Evolutionary conservation across 2,888 invertebrate genomes (phyloP).

Genomic region (Agonopterix heracliana): DNA sequence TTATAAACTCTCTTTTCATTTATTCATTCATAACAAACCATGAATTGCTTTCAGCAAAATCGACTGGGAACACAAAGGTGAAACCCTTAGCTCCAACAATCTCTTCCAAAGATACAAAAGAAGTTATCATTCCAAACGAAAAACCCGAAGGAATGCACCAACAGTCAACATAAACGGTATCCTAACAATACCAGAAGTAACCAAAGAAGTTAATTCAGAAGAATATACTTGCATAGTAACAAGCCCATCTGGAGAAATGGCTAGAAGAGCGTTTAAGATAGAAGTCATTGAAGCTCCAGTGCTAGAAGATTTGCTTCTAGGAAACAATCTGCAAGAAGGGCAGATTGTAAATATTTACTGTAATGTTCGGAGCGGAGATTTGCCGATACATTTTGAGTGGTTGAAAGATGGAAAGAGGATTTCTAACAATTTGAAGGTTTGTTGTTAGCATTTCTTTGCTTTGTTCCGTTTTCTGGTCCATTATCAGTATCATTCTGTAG

Average conservation of each 20-base stretch:
- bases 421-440: conserved; percentile 76
- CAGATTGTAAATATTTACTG: conserved; percentile 90
- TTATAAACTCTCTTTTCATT: background rate
- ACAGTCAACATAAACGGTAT: conserved; percentile 71
- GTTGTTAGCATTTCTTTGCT: conserved; percentile 22
- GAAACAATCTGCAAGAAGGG: conserved; percentile 87
- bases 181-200: conserved; percentile 77
- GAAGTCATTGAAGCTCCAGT: conserved; percentile 85
- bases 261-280: conserved; percentile 77
- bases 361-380: conserved; percentile 82
- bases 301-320: conserved; percentile 87
- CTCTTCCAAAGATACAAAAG: conserved; percentile 59
- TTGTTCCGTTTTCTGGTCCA: too few species aligned
- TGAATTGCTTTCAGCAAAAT: conserved; percentile 52
- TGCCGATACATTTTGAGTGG: conserved; percentile 84
- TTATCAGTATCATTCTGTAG: too few species aligned
- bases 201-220: conserved; percentile 81
- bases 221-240: conserved; percentile 87
- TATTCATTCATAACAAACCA: background rate
- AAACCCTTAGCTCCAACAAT: conserved; percentile 48
- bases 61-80: conserved; percentile 67
- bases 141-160: conserved; percentile 42
- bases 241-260: conserved; percentile 80
- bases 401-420: conserved; percentile 80
- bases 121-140: conserved; percentile 31